phyloP scores from a whole-genome alignment of 2,797 vertebrate genomes.

The Pangasius krempfi region DNA sequence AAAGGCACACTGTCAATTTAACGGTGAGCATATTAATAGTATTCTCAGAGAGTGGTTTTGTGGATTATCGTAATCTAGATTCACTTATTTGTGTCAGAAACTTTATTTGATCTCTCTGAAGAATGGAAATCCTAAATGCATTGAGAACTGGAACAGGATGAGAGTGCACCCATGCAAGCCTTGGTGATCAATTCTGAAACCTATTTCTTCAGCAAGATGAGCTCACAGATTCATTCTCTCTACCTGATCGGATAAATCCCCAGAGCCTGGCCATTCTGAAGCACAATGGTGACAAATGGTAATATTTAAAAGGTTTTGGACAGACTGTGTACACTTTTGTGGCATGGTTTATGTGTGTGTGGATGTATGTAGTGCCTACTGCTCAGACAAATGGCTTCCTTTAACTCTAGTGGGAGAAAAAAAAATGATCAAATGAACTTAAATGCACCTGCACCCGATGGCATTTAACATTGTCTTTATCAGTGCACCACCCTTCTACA shows the following conservation, averaged over 20 bases:
- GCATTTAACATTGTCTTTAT: constrained; percentile 35
- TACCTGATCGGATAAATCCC: constrained; percentile 60
- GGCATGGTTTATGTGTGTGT: constrained; percentile 57
- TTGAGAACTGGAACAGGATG: constrained; percentile 28
- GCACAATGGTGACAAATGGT: constrained; percentile 64
- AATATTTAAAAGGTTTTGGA: constrained; percentile 73
- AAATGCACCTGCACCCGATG: constrained; percentile 44
- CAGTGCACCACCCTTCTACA: constrained; percentile 4
- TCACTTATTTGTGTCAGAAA: constrained; percentile 47
- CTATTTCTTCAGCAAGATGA: constrained; percentile 47
- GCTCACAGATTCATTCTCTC: constrained; percentile 46
- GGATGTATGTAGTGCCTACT: constrained; percentile 41
- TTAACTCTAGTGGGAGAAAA: constrained; percentile 32
- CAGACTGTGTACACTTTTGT: constrained; percentile 67
- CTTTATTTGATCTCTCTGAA: constrained; percentile 48
- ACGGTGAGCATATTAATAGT: background rate
- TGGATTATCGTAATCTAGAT: constrained; percentile 43
- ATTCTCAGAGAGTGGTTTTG: constrained; percentile 31
- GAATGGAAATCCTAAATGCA: constrained; percentile 41
- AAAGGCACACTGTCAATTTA: constrained; percentile 28
- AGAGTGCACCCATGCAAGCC: constrained; percentile 37
- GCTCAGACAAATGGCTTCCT: constrained; percentile 50
- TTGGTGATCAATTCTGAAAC: constrained; percentile 52
- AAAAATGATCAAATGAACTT: constrained; percentile 35
- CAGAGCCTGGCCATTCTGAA: constrained; percentile 37